Base-by-base conservation (phyloP, 2,888 invertebrate species). In the Drosophila phalerata region DNA sequence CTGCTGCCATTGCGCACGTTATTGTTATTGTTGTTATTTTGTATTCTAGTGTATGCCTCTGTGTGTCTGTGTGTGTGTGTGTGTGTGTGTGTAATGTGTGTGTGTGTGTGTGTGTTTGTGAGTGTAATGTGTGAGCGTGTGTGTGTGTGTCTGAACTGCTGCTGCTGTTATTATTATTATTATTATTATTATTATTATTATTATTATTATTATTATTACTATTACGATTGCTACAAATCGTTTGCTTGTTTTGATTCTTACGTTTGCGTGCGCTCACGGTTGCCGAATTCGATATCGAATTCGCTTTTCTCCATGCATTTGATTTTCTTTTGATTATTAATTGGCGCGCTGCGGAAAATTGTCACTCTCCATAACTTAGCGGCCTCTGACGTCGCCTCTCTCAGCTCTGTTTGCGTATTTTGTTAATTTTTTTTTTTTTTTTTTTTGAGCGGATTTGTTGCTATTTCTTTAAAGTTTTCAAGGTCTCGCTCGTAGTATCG, bases 341-440 rank as follows among this genome's bases (percentile, higher is more conserved):
- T 81, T 81, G 74, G 78, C 87, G 79, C 74, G 71, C 61, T 69
- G 60, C 68, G 78, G 75, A 69, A 83, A 74, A 75, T 88, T 81
- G 78, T 88, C 89, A 84, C 81, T 85, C 85, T 85, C 85, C 85
- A 85, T 85, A 82, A 88, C 88, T 77, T 85, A 58, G 48, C 67
- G 53, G 69, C 64, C 69, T 38, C 47, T 61, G 34, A 61, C 30
- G 19, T 30, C 57, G n/a, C 51, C 15, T 10, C 15, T 37, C 17
- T 25, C 28, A 51, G 76, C 75, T 42, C 79, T 79, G 64, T 79
- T 63, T 79, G 76, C 77, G 49, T 74, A 52, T 74, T 77, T 71
- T 62, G 64, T 74, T 68, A 70, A 81, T 75, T 52, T 74, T 22
- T 74, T 69, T 71, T 22, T 74, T 69, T 71, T 22, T 74, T 69